A percentile compares a stretch with the other conserved stretches of the same genome.
These are phyloP conservation scores for Labroides dimidiatus DNA, from an alignment of 2,797 vertebrate species.

Conservation along the genomic window DNA sequence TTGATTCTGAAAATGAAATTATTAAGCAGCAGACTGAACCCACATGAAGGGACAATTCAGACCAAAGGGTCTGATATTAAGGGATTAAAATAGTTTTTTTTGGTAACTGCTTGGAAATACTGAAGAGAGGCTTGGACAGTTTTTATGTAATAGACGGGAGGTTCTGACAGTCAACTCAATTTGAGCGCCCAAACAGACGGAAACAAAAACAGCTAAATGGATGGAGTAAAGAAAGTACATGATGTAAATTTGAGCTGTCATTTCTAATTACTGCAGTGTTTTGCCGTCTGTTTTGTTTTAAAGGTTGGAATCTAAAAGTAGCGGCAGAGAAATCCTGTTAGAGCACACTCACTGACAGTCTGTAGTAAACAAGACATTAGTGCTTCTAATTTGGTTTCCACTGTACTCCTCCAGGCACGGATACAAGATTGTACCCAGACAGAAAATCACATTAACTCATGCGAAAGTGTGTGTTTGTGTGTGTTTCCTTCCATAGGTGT, in stretches of 20 bases:
- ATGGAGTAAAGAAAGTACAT: neutral
- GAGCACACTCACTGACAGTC: neutral
- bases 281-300: constrained; percentile 9
- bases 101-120: too few species aligned
- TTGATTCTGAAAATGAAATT: too few species aligned
- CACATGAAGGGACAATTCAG: too few species aligned
- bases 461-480: constrained; percentile 26
- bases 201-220: neutral
- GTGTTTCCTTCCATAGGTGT: constrained; percentile 82
- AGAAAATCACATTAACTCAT: constrained; percentile 16
- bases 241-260: neutral
- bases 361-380: constrained; percentile 37
- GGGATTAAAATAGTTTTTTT: too few species aligned
- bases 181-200: neutral
- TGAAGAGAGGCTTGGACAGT: too few species aligned
- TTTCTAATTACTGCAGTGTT: neutral
- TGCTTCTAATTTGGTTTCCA: constrained; percentile 27
- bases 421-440: constrained; percentile 3
- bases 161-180: neutral
- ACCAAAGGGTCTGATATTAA: too few species aligned
- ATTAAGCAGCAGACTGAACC: too few species aligned
- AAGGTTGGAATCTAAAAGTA: constrained; percentile 17
- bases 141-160: too few species aligned
- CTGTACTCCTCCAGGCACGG: constrained; percentile 30
- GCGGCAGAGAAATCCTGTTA: constrained; percentile 31